Conservation (phyloP, 2,888 invertebrate genomes). For the Toxonevra muliebris region DNA sequence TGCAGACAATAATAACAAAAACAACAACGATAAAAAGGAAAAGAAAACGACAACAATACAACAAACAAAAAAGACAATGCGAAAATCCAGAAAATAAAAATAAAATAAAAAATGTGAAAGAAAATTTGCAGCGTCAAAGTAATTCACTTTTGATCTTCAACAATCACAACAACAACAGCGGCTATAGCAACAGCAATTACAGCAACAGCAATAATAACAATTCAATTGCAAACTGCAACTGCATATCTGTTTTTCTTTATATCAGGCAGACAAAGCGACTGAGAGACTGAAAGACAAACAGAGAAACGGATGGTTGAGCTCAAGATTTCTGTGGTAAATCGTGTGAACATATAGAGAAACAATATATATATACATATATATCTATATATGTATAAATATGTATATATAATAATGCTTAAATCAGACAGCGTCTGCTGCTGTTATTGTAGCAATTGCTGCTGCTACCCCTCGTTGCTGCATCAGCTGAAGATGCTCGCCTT, state of each 20-base stretch:
- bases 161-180: not conserved
- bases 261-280: not conserved
- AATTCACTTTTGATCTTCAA: slow-evolving; percentile 25
- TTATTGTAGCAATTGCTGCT: too few relatives aligned
- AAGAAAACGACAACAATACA: too few relatives aligned
- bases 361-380: not conserved
- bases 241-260: not conserved
- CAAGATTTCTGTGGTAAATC: slow-evolving; percentile 10
- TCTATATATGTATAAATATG: not conserved
- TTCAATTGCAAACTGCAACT: not conserved
- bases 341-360: slow-evolving; percentile 38
- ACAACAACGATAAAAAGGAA: too few relatives aligned
- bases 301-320: too few relatives aligned
- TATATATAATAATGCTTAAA: not conserved
- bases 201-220: slow-evolving; percentile 5
- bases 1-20: not conserved
- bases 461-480: too few relatives aligned
- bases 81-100: not conserved
- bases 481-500: too few relatives aligned
- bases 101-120: not conserved
- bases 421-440: too few relatives aligned
- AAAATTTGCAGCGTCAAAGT: slow-evolving; percentile 14
- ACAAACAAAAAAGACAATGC: too few relatives aligned
- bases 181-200: slow-evolving; percentile 1
- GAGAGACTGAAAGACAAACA: not conserved